Conservation (phyloP, 2,888 invertebrate genomes). For the Phaedon cochleariae region DNA sequence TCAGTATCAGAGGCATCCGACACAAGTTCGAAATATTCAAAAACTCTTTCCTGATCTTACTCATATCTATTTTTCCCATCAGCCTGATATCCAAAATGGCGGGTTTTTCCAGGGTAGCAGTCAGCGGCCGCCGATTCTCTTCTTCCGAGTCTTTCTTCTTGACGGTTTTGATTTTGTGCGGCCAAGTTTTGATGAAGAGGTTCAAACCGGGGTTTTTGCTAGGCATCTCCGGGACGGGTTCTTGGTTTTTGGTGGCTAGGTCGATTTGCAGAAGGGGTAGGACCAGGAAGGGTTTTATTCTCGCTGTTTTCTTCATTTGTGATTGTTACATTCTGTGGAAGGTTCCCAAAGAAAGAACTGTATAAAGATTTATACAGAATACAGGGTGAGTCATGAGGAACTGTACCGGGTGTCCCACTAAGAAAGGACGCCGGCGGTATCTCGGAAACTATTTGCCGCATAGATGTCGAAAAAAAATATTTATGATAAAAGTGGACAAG, state of each 20-base stretch:
- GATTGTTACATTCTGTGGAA: conserved; percentile 19
- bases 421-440: no score
- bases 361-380: no score
- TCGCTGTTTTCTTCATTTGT: conserved; percentile 44
- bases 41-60: conserved; percentile 65
- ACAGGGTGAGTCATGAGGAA: no score
- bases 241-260: conserved; percentile 14
- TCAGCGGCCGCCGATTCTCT: conserved; percentile 62
- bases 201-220: conserved; percentile 53
- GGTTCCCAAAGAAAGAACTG: no score
- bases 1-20: conserved; percentile 51
- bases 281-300: conserved; percentile 48
- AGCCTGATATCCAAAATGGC: conserved; percentile 65
- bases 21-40: conserved; percentile 61
- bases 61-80: conserved; percentile 68
- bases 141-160: conserved; percentile 44
- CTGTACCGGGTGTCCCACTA: no score
- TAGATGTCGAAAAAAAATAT: no score
- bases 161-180: conserved; percentile 43
- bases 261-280: conserved; percentile 44
- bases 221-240: conserved; percentile 45
- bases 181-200: conserved; percentile 58
- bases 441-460: no score
- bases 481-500: no score
- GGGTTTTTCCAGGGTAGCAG: conserved; percentile 68